These are phyloP conservation scores for Rhagoletis zephyria DNA, from an alignment of 1,140 invertebrate genomes.

Conservation along the genomic window DNA sequence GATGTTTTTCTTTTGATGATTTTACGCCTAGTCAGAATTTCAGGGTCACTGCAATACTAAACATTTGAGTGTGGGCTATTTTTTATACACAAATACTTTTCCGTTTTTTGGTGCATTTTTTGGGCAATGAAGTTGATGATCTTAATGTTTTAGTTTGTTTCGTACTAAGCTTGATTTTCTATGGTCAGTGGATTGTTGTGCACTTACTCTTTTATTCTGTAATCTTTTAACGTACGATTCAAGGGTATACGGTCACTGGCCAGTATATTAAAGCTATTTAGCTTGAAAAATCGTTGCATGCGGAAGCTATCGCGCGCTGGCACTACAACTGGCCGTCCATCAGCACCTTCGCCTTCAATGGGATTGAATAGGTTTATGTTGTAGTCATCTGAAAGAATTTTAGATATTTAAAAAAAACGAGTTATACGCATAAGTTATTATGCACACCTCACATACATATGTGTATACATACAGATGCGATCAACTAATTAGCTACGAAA, in stretches of 20 bases:
- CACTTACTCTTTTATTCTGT: slow-evolving; percentile 79
- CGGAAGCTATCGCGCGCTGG: slow-evolving; percentile 82
- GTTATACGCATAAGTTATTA: no score
- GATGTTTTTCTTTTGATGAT: background rate
- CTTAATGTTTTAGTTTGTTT: background rate
- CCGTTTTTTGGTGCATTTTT: background rate
- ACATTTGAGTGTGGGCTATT: background rate
- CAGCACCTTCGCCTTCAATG: slow-evolving; percentile 81
- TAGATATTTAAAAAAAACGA: background rate
- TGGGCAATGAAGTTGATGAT: background rate
- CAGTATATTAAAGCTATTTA: slow-evolving; percentile 92
- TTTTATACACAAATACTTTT: background rate
- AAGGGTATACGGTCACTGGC: slow-evolving; percentile 93
- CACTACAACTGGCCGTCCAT: slow-evolving; percentile 87
- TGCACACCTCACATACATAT: no score
- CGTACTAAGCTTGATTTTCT: background rate
- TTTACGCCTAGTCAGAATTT: background rate
- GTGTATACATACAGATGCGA: no score
- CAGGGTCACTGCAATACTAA: slow-evolving; percentile 2
- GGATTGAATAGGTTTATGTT: slow-evolving; percentile 88
- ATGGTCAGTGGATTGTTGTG: background rate
- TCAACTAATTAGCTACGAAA: no score
- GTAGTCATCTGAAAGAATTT: slow-evolving; percentile 80
- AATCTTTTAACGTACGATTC: slow-evolving; percentile 91
- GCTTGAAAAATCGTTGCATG: slow-evolving; percentile 86